These are phyloP conservation scores for Aurelia sp. DNA, from an alignment of 30 jellyfish, hydroid and myxozoan genomes.

Conservation along the genomic window DNA sequence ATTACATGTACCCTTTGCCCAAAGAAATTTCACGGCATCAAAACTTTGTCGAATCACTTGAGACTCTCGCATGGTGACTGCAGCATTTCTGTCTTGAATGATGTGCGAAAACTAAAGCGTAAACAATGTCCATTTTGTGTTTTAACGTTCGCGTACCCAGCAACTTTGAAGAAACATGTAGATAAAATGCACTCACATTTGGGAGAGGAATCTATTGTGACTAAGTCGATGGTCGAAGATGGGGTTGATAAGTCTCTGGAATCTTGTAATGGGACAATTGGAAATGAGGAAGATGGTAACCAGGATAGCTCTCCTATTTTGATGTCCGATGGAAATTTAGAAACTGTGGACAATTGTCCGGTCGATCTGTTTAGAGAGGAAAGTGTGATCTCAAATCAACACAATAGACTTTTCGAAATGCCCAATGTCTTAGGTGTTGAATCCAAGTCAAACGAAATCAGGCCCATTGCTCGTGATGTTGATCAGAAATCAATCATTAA, in stretches of 20 bases:
- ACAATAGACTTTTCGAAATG: too few species aligned
- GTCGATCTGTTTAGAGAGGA: too few species aligned
- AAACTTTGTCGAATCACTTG: constrained; percentile 40
- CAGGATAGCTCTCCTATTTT: too few species aligned
- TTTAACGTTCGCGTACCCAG: neutral
- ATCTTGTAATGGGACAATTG: too few species aligned
- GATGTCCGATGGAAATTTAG: too few species aligned
- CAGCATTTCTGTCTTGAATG: constrained; percentile 15
- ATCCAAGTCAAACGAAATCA: too few species aligned
- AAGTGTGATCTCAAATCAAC: too few species aligned
- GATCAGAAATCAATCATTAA: too few species aligned
- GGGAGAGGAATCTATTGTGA: neutral
- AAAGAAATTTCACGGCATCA: constrained; percentile 29
- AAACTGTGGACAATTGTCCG: too few species aligned
- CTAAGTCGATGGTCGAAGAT: neutral
- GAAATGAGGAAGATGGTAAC: too few species aligned
- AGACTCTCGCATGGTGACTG: constrained; percentile 19
- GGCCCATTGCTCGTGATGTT: too few species aligned
- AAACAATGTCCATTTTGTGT: constrained; percentile 14
- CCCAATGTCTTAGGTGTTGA: too few species aligned
- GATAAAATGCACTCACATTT: constrained; percentile 4
- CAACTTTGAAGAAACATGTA: constrained; percentile 15
- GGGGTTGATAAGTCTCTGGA: neutral
- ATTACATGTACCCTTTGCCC: constrained; percentile 37
- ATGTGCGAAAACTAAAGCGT: neutral